phyloP scores from a whole-genome alignment of 2,113 vertebrate genomes.

The Callipepla californica region DNA sequence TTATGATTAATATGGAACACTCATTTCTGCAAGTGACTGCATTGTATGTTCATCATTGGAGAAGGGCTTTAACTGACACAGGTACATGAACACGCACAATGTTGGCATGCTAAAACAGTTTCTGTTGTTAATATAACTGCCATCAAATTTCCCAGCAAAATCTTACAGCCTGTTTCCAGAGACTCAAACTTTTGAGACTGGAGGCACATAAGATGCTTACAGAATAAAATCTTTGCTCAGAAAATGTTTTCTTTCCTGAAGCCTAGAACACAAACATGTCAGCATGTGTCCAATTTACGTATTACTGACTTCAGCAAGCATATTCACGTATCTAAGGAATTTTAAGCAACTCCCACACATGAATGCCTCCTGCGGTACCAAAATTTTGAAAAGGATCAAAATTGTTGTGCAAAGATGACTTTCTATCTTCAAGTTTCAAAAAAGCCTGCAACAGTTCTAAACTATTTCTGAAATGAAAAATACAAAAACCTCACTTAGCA shows the following conservation, averaged over 20 bases:
- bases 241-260: conserved; percentile 1
- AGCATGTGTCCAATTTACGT: conserved; percentile 2
- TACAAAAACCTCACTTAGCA: background rate
- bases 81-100: background rate
- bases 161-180: background rate
- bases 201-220: background rate
- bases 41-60: background rate
- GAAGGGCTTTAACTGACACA: background rate
- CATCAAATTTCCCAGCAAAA: background rate
- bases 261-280: background rate
- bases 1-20: background rate
- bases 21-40: background rate
- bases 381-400: conserved; percentile 8
- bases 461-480: background rate
- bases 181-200: background rate
- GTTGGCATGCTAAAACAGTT: background rate
- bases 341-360: conserved; percentile 16
- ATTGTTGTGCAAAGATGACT: background rate
- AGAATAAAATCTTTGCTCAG: background rate
- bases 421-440: background rate
- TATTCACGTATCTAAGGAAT: background rate
- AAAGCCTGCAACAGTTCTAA: background rate
- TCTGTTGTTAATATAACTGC: background rate
- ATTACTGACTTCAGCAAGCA: background rate
- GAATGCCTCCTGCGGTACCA: background rate